Base-by-base conservation (phyloP, 2,888 invertebrate genomes). In the Watsonalla binaria region DNA sequence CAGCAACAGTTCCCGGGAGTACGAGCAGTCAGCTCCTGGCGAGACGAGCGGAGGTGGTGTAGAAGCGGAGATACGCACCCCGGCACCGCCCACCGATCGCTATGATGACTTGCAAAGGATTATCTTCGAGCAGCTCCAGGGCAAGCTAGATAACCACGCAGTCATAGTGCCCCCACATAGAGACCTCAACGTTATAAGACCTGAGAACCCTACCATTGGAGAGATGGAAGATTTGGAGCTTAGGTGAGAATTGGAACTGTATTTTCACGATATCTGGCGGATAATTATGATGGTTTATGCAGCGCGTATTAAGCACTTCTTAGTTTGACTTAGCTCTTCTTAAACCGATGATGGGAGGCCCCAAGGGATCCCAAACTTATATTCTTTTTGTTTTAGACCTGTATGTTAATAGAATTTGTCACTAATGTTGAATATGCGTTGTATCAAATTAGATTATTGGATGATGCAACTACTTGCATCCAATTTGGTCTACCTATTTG, bases 181-280 rank as follows among this genome's bases (percentile, higher is more conserved):
- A 49, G 92, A 93, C 63, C 88, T 92, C 47, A 92, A 93, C 57
- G 80, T 91, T 15, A 62, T 86, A 56, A 80, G 90, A 53, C 86
- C 90, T 1, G 92, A 93, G 58, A 95, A 95, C 79, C 96, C 95
- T 0, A 94, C 93, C 5, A 90, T 96, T 56, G 94, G 92, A 0
- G 93, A 95, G 67, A 82, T 96, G 80, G 93, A 94, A 72, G 93
- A 92, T 47, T 72, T 92, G 57, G 91, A 91, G 65, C 84, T 91
- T 9, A 92, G 92, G 94, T 93, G 67, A 86, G 88, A 47, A 2
- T 49, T 49, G 15, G 42, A 14, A 49, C 55, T 45, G 15, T 35
- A 42, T 45, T 52, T 42, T 33, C 8, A 2, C 5, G 11, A 11
- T 2, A 42, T 9, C 42, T 24, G 24, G 24, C 2, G 24, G 24